These are phyloP conservation scores for Leptinotarsa haldemani DNA, from an alignment of 2,888 invertebrate species.

Conservation along the genomic window DNA sequence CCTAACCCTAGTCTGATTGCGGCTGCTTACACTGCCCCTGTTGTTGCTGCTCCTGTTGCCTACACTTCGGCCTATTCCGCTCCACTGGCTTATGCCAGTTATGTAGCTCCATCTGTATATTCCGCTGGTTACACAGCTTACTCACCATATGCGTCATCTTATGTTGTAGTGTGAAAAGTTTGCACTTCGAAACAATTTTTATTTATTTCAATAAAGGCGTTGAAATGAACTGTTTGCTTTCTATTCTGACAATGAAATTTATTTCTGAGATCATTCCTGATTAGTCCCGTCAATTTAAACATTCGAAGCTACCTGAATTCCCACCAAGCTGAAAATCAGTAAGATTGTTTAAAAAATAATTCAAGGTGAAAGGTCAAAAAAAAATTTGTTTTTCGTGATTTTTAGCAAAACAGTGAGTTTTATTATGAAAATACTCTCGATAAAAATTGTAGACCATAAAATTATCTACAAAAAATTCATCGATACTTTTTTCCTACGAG, in stretches of 20 bases:
- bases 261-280: too few species aligned
- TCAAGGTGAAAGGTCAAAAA: too few species aligned
- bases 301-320: too few species aligned
- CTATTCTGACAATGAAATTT: not conserved
- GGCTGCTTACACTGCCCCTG: constrained; percentile 38
- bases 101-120: constrained; percentile 39
- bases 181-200: not conserved
- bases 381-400: too few species aligned
- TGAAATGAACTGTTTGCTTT: not conserved
- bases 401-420: too few species aligned
- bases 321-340: too few species aligned
- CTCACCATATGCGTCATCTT: constrained; percentile 29
- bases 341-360: too few species aligned
- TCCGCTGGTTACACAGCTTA: constrained; percentile 38
- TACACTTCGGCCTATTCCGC: constrained; percentile 39
- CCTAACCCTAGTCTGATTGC: constrained; percentile 35
- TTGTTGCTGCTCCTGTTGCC: constrained; percentile 35
- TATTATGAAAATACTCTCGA: too few species aligned
- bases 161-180: constrained; percentile 37
- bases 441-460: too few species aligned
- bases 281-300: too few species aligned
- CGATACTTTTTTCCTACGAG: too few species aligned
- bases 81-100: constrained; percentile 33
- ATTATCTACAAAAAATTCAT: too few species aligned
- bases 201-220: constrained; percentile 3